Evolutionary conservation across 2,888 invertebrate genomes (phyloP), one percentile per base, ranked within the genome.

Genomic region (Oscheius sp.): DNA sequence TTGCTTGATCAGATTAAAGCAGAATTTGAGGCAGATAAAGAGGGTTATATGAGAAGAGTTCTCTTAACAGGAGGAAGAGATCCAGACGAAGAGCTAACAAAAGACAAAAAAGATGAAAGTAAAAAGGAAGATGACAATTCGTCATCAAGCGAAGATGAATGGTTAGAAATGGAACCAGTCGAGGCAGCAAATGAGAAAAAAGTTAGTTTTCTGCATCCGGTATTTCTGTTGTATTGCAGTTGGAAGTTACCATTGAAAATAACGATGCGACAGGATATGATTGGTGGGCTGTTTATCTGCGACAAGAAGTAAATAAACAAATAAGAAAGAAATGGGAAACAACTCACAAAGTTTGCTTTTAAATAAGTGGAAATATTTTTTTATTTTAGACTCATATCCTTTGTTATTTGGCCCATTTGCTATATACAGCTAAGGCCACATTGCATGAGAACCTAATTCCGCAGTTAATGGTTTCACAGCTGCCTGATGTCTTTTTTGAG

Each of bases 81-180:
- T 42, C 42, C 61, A 8, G 61, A 61, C 17, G 37, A 55, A 27
- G 45, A 55, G 57, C 17, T 27, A n/a, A 12, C n/a, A 48, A 39
- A 23, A 23, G 42, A 20, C 17, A 55, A 53, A 29, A 25, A 33
- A 25, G 27, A 23, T 39, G 33, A 12, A 6, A 37, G 42, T 23
- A 39, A 66, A 20, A 33, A 29, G 23, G 45, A n/a, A 23, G 65
- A 53, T 23, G 61, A 27, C 27, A 45, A 20, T n/a, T 45, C 25
- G n/a, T 71, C 73, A 2, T 79, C 79, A 3, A 72, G 72, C 20
- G 79, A 79, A 53, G 79, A 80, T 55, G 80, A 80, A 66, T 80
- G 80, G 80, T 74, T 78, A 48, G 80, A 80, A 45, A 74, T 79
- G 76, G 80, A 80, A 48, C 63, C 71, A n/a, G 71, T 76, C n/a